Conservation (phyloP, 2,888 invertebrate species). For the Drosophila neotestacea region DNA sequence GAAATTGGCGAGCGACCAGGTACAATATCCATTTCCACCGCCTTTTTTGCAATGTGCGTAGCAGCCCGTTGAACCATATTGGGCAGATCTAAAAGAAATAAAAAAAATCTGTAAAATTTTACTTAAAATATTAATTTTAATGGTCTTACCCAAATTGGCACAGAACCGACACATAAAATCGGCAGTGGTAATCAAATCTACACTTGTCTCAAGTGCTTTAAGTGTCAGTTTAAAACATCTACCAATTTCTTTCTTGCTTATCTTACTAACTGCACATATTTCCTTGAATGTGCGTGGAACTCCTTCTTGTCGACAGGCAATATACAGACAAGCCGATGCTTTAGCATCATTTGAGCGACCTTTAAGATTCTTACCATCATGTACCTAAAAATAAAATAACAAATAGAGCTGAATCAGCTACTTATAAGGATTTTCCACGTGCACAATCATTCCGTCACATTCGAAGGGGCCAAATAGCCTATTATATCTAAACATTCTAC, state of each 20-base stretch:
- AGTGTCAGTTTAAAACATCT: slow-evolving; percentile 98
- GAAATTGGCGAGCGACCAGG: slow-evolving; percentile 99
- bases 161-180: slow-evolving; percentile 99
- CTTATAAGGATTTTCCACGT: too few species aligned
- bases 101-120: background rate
- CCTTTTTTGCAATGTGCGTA: slow-evolving; percentile 97
- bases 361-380: slow-evolving; percentile 97
- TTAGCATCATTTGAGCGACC: slow-evolving; percentile 99
- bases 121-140: too few species aligned
- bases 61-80: slow-evolving; percentile 96
- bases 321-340: slow-evolving; percentile 99
- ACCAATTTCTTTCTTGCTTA: slow-evolving; percentile 99
- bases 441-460: too few species aligned
- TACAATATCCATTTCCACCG: slow-evolving; percentile 98
- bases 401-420: background rate
- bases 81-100: slow-evolving; percentile 86
- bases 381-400: slow-evolving; percentile 87
- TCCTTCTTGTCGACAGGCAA: slow-evolving; percentile 99
- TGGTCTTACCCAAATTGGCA: slow-evolving; percentile 91
- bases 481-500: background rate
- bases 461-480: too few species aligned
- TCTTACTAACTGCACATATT: slow-evolving; percentile 99
- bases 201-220: slow-evolving; percentile 97
- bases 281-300: slow-evolving; percentile 99
- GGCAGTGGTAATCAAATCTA: slow-evolving; percentile 98